Evolutionary conservation across 1,140 invertebrate genomes (phyloP), one percentile per base, ranked within the genome.

Genomic region (Dreissena rostriformis): DNA sequence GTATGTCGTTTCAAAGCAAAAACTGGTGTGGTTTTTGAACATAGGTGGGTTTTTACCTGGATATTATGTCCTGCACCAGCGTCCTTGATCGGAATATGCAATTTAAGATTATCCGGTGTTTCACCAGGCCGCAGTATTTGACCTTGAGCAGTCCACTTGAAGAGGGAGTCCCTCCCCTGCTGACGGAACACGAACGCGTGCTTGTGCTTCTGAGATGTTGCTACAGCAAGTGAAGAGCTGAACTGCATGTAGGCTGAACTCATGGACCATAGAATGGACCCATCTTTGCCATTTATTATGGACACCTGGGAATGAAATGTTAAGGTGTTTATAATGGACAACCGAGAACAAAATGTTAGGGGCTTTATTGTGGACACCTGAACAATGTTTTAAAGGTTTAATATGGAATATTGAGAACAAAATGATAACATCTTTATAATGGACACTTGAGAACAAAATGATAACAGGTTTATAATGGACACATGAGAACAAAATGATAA

Each of bases 201-300:
- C 51, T 71, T 24, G 63, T 84, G 52, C 17, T 51, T 14, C 12
- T 57, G 49, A 26, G 11, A 77, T 14, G 82, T 84, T n/a, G 53
- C 14, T 51, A 84, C 28, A 29, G 11, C 72, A 7, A 84, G 49
- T n/a, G 17, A 19, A 22, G 82, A 84, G 49, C 67, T 84, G n/a
- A 65, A 51, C 73, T 77, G 65, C 67, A 77, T 71, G 17, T n/a
- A 52, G 22, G 26, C 10, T 14, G 82, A 71, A 26, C 65, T 12
- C 6, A 77, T 28, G 15, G 65, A 51, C 82, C 82, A 84, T 12
- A 84, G 67, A 6, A 77, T 22, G 61, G 63, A 70, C 12, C 82
- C 82, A 72, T 84, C 74, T 15, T 63, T 61, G 63, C 82, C 82
- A 72, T 67, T 77, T 24, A 84, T 61, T 19, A 84, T 55, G 28